phyloP scores from a whole-genome alignment of 2,888 invertebrate species.

The Idaea dimidiata region DNA sequence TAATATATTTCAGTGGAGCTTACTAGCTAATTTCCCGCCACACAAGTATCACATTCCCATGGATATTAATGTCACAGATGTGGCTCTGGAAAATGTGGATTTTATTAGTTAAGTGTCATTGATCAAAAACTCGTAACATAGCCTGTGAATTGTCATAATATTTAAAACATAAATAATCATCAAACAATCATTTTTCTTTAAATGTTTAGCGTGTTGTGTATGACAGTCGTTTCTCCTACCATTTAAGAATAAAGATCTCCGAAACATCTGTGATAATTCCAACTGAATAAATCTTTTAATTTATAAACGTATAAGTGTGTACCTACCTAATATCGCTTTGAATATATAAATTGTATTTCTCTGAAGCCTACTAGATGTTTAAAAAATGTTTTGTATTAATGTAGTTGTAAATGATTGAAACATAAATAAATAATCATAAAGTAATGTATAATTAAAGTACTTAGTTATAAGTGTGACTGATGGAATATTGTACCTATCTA shows the following conservation, averaged over 20 bases:
- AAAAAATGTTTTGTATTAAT: constrained; percentile 5
- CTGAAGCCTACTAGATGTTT: constrained; percentile 3
- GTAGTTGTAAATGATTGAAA: neutral
- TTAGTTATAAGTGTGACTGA: constrained; percentile 49
- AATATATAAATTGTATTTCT: constrained; percentile 14
- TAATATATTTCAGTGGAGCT: neutral
- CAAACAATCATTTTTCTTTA: constrained; percentile 41
- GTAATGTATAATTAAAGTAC: constrained; percentile 17
- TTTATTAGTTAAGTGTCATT: neutral
- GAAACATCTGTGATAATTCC: constrained; percentile 78
- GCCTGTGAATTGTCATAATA: constrained; percentile 42
- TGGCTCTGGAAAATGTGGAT: neutral
- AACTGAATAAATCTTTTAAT: constrained; percentile 72
- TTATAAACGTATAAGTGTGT: constrained; percentile 62
- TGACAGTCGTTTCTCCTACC: constrained; percentile 63
- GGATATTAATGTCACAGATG: neutral
- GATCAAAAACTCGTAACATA: neutral
- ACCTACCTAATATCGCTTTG: constrained; percentile 33
- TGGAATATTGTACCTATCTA: neutral
- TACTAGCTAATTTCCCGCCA: neutral
- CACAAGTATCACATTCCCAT: neutral
- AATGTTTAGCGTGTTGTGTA: constrained; percentile 42
- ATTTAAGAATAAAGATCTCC: constrained; percentile 78
- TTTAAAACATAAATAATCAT: constrained; percentile 44
- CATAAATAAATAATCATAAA: constrained; percentile 11